These are phyloP conservation scores for Merops nubicus DNA, from an alignment of 2,113 vertebrate species.

Conservation along the genomic window DNA sequence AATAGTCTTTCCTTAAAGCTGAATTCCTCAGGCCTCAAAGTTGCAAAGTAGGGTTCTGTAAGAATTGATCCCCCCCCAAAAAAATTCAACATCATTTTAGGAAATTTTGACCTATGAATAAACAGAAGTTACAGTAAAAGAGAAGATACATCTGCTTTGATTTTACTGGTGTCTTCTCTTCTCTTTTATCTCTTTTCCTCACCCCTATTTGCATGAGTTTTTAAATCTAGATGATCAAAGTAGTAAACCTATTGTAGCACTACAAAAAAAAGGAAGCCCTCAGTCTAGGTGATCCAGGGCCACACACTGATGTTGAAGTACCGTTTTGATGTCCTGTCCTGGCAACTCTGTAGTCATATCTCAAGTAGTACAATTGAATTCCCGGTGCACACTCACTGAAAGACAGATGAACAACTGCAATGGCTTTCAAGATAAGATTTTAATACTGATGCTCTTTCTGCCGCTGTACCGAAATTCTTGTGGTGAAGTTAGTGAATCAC, in stretches of 20 bases:
- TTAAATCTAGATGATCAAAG: background rate
- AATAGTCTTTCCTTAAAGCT: background rate
- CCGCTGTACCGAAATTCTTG: conserved; percentile 19
- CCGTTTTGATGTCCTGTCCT: background rate
- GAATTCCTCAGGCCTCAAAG: background rate
- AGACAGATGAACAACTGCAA: conserved; percentile 43
- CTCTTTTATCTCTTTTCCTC: background rate
- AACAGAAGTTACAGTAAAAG: background rate
- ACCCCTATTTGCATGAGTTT: background rate
- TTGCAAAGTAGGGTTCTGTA: background rate
- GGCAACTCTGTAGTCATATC: background rate
- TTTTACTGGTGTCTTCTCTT: background rate
- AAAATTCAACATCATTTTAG: background rate
- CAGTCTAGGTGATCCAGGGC: background rate
- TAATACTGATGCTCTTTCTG: conserved; percentile 30
- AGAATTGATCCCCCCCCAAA: background rate
- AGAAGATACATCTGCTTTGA: background rate
- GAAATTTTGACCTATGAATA: background rate
- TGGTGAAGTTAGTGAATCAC: conserved; percentile 37
- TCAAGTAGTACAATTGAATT: conserved; percentile 33
- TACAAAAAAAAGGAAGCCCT: background rate
- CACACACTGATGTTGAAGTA: background rate
- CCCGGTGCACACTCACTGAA: background rate
- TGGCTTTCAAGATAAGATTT: conserved; percentile 35
- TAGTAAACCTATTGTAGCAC: background rate